Evolutionary conservation across 2,888 invertebrate species (phyloP).

Genomic region (Drosophila neonasuta): DNA sequence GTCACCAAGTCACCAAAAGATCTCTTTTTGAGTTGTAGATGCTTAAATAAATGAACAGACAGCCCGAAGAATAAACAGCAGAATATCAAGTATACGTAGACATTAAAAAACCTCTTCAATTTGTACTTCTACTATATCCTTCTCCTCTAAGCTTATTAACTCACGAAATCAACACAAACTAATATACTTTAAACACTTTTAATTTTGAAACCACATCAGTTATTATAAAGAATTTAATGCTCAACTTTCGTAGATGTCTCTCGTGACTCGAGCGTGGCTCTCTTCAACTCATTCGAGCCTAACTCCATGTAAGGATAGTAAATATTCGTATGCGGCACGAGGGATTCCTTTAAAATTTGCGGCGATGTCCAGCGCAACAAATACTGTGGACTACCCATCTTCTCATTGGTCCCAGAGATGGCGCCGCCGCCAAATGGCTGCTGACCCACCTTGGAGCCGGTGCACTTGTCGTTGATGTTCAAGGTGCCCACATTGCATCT

Average conservation of each 20-base stretch:
- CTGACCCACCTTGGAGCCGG: slow-evolving; percentile 98
- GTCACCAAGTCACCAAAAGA: too few species aligned
- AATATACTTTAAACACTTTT: neutral
- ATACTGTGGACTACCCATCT: slow-evolving; percentile 98
- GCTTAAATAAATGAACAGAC: too few species aligned
- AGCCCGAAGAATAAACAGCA: too few species aligned
- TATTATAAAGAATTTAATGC: neutral
- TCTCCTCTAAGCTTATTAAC: neutral
- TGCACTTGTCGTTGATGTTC: slow-evolving; percentile 98
- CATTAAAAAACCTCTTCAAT: too few species aligned
- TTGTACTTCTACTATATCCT: neutral
- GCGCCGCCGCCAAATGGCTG: slow-evolving; percentile 98
- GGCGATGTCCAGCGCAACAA: slow-evolving; percentile 95
- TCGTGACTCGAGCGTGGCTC: neutral
- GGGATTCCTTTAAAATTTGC: slow-evolving; percentile 95
- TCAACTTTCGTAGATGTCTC: neutral
- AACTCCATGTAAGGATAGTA: slow-evolving; percentile 83
- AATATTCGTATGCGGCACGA: slow-evolving; percentile 89
- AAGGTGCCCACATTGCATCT: slow-evolving; percentile 97
- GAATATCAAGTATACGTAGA: too few species aligned
- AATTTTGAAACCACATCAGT: neutral
- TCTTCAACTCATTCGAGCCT: neutral
- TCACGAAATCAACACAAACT: neutral
- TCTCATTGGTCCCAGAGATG: slow-evolving; percentile 98
- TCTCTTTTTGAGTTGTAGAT: too few species aligned